Evolutionary conservation across 2,888 invertebrate genomes (phyloP).

Genomic region (Mamestra brassicae): DNA sequence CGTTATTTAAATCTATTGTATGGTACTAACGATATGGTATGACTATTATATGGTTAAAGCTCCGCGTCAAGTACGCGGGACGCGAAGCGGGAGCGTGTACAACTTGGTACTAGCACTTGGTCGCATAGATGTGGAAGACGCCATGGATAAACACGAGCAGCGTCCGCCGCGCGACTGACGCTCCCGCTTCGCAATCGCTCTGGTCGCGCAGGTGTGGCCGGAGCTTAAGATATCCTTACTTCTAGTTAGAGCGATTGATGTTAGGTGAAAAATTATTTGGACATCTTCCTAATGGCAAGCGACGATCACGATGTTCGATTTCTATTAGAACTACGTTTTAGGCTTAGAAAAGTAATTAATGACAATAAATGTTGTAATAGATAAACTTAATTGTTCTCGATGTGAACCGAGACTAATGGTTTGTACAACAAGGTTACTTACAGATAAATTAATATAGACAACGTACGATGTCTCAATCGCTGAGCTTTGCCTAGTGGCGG

Average conservation of each 20-base stretch:
- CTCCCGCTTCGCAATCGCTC: too few relatives aligned
- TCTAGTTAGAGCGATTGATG: background rate
- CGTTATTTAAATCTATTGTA: conserved; percentile 10
- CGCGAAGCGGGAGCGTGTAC: too few relatives aligned
- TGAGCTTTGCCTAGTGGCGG: too few relatives aligned
- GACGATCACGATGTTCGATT: too few relatives aligned
- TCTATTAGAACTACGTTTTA: too few relatives aligned
- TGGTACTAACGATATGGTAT: background rate
- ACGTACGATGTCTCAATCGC: background rate
- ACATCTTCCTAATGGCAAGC: too few relatives aligned
- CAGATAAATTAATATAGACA: background rate
- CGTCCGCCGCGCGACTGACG: too few relatives aligned
- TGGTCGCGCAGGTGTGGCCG: too few relatives aligned
- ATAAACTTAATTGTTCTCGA: conserved; percentile 9
- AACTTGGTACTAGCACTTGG: too few relatives aligned
- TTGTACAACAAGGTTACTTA: conserved; percentile 37
- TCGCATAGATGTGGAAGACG: too few relatives aligned
- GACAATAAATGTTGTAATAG: background rate
- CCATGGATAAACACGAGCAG: too few relatives aligned
- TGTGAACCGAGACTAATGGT: conserved; percentile 14
- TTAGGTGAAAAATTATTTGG: background rate
- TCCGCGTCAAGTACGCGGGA: too few relatives aligned
- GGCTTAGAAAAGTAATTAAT: background rate
- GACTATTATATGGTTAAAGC: background rate
- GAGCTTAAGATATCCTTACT: background rate